Evolutionary conservation across 2,888 invertebrate species (phyloP).

Genomic region (Monochamus alternatus): DNA sequence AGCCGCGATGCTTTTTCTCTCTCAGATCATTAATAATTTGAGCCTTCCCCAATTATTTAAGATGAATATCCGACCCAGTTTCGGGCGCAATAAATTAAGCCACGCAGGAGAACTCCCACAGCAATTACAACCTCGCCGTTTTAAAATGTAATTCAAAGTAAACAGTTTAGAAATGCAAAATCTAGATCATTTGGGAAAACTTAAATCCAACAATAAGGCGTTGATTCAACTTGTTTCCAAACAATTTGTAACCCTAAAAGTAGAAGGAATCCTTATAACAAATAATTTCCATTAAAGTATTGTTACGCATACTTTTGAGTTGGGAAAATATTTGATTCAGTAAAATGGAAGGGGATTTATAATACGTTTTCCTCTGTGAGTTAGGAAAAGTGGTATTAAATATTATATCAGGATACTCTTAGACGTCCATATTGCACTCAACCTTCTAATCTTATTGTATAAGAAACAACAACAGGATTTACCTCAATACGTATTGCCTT

Average conservation of each 20-base stretch:
- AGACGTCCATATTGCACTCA: too few relatives aligned
- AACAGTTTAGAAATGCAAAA: conserved; percentile 25
- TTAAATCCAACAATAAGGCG: conserved; percentile 33
- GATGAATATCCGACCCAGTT: conserved; percentile 17
- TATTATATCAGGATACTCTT: too few relatives aligned
- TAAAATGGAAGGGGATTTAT: too few relatives aligned
- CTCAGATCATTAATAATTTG: conserved; percentile 24
- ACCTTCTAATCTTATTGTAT: too few relatives aligned
- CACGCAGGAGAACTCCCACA: conserved; percentile 13
- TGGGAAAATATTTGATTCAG: too few relatives aligned
- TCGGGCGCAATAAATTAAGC: conserved; percentile 21
- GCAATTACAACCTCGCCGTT: conserved; percentile 16
- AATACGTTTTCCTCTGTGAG: too few relatives aligned
- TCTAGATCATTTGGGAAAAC: conserved; percentile 25
- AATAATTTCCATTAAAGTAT: conserved; percentile 24
- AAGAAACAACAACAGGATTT: too few relatives aligned
- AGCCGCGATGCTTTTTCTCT: conserved; percentile 25
- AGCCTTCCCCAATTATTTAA: conserved; percentile 21
- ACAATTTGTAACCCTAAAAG: conserved; percentile 28
- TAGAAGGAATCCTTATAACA: conserved; percentile 10
- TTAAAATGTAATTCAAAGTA: conserved; percentile 27
- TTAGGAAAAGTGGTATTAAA: too few relatives aligned
- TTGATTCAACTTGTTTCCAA: conserved; percentile 30
- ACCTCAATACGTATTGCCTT: too few relatives aligned
- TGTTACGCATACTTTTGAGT: neutral